phyloP scores from a whole-genome alignment of 2,888 invertebrate species.

The Lithophane socia region DNA sequence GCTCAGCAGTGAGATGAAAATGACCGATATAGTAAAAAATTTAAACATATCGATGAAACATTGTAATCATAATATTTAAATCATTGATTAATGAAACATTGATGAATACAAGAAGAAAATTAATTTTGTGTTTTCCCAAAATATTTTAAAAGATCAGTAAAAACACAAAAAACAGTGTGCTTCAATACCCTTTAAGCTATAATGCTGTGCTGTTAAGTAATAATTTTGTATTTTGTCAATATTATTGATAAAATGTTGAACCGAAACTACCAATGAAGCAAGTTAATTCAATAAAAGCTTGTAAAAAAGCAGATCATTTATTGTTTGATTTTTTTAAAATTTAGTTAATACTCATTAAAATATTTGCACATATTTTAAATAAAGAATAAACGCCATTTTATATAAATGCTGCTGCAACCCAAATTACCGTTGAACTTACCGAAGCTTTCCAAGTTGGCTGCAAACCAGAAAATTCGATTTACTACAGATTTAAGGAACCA shows the following conservation, averaged over 20 bases:
- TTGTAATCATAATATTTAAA: not conserved
- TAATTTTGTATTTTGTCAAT: constrained; percentile 18
- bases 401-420: constrained; percentile 36
- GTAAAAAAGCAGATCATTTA: constrained; percentile 2
- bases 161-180: constrained; percentile 30
- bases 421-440: constrained; percentile 77
- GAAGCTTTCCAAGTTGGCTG: constrained; percentile 93
- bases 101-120: not conserved
- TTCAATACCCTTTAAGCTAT: constrained; percentile 27
- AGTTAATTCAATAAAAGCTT: constrained; percentile 29
- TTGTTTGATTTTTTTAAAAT: not conserved
- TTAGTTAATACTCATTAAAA: constrained; percentile 14
- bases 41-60: not conserved
- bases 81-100: not conserved
- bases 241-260: constrained; percentile 3
- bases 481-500: constrained; percentile 29
- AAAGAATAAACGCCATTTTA: constrained; percentile 5
- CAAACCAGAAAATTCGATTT: constrained; percentile 72
- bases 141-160: constrained; percentile 15
- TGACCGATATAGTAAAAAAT: not conserved
- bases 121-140: not conserved
- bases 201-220: constrained; percentile 39
- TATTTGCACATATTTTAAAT: constrained; percentile 11
- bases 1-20: not conserved
- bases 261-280: constrained; percentile 29